These are phyloP conservation scores for Petrocephalus schoutedeni DNA, from an alignment of 2,797 vertebrate genomes.

Conservation along the genomic window DNA sequence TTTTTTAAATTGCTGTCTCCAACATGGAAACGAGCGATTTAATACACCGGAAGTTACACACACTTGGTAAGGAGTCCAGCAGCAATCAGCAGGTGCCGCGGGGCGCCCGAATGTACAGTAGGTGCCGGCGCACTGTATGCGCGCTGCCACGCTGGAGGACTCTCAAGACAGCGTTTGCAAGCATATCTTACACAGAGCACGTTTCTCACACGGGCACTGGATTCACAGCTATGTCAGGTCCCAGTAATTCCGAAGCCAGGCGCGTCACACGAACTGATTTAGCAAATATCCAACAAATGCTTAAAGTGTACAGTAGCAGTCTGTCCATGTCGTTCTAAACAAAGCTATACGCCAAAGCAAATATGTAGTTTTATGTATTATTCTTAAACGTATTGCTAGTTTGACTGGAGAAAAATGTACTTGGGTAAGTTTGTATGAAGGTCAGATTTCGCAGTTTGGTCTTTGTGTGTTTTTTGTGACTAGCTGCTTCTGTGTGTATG, in stretches of 20 bases:
- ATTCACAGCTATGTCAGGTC: neutral
- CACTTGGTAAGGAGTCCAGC: neutral
- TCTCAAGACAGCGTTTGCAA: neutral
- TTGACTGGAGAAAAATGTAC: too few relatives aligned
- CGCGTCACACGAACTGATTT: neutral
- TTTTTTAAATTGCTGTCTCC: neutral
- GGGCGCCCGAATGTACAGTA: neutral
- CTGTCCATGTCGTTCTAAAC: neutral
- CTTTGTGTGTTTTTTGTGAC: neutral
- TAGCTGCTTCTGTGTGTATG: neutral
- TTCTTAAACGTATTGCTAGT: neutral
- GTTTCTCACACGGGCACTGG: neutral
- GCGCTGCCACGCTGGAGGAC: neutral
- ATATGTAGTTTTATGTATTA: neutral
- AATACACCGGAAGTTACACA: neutral
- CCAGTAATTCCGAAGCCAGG: neutral
- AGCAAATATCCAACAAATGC: neutral
- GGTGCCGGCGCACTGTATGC: neutral
- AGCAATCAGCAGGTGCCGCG: neutral
- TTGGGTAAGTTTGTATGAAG: neutral
- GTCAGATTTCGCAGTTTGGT: neutral
- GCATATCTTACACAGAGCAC: neutral
- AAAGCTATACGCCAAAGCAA: neutral
- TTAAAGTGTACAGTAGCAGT: neutral
- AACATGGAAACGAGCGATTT: neutral